Evolutionary conservation across 2,888 invertebrate species (phyloP), one percentile per base, ranked within the genome.

Genomic region (Plagodis dolabraria): DNA sequence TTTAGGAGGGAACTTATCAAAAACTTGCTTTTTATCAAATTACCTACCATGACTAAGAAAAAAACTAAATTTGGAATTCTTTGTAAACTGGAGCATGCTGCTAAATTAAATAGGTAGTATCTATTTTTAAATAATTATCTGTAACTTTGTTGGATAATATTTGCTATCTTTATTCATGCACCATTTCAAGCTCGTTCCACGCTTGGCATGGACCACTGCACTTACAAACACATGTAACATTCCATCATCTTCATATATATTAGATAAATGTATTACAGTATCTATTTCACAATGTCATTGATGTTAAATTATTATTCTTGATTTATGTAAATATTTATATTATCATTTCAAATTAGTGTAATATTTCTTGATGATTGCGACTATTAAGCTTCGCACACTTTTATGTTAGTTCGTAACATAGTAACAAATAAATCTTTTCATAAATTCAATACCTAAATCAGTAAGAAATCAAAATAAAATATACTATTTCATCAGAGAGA

Each of bases 191-290:
- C 71, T 68, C 68, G 47, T 46, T 43, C 63, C 74, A 75, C 75
- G 77, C 80, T 78, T 79, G 73, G 70, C 80, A 81, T 78, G 80
- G 67, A 56, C 69, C 12, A 70, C 68, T 59, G 69, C 73, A 70
- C 63, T 71, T 71, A 73, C 70, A 59, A 69, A 68, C 59, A 66
- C 52, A 63, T 54, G 58, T 57, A 54, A 54, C 60, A 60, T 53
- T 48, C 53, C 22, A 47, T 52, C 59, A 65, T 57, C 56, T 51
- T 50, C 57, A 56, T 52, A 36, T 55, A 38, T 43, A 47, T 38
- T 48, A 42, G 12, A 2, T 47, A 36, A 5, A 11, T 33, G 9
- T 46, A 47, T 38, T 49, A 10, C 11, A 10, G 11, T 49, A 51
- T 57, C 22, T 47, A 50, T 53, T 44, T 11, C 43, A 38, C 59